Base-by-base conservation (phyloP, 1,140 invertebrate species). In the Drosophila fuyamai region DNA sequence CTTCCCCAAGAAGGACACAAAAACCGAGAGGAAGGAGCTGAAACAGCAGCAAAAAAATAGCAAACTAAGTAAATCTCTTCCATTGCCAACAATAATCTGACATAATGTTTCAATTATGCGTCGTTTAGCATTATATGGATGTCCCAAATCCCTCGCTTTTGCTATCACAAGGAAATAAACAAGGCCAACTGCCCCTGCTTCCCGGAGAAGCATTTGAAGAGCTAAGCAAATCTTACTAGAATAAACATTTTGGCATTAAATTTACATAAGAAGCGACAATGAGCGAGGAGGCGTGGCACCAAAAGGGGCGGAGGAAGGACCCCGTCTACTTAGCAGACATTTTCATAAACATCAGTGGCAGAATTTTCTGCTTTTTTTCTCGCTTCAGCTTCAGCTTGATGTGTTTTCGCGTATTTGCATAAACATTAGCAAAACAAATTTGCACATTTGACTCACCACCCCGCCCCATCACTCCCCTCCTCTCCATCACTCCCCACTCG, bases 221-320 rank as follows among this genome's bases (percentile, higher is more conserved):
- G 76, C 80, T 84, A 84, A 89, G 84, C 80, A 89, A 89, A 89
- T 89, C 80, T 89, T 78, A 89, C 50, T 89, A 81, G 77, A 89
- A 84, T 89, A 89, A 89, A 89, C 84, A 89, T 89, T 89, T 89
- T 89, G 81, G 79, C 84, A 89, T 89, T 89, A 84, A 89, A 89
- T 89, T 89, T 89, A 89, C 84, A 89, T 89, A 89, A 84, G 84
- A 70, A 54, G 80, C 75, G 82, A 85, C 81, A 85, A 81, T 81
- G 78, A 81, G 74, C 51, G 51, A 13, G 16, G 32, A 23, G 38
- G 14, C 50, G 40, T 27, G 32, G 38, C 29, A 57, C 4, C 4
- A 9, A 36, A 13, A 12, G 13, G 23, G n/a, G 36, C 8, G 23
- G 35, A n/a, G 47, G 29, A 51, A 46, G 27, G 27, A 41, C 43